Evolutionary conservation across 2,888 invertebrate genomes (phyloP), one percentile per base, ranked within the genome.

Genomic region (Meteorus cinctellus): DNA sequence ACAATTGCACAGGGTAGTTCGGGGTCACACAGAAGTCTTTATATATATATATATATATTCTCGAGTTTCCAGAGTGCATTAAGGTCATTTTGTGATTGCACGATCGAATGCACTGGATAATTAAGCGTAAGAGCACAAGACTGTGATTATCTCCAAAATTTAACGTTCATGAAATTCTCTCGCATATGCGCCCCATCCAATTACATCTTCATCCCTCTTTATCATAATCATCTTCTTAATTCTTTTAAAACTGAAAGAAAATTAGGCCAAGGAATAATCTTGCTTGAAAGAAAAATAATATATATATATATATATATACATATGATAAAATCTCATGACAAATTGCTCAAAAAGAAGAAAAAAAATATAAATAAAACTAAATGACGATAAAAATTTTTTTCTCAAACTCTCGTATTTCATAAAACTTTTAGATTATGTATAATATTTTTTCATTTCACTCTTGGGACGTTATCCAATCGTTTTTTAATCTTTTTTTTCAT

Each of bases 41-140:
- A 48, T 48, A 48, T 48, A 63, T n/a, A 34, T 63, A 34, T 2
- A 34, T 34, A 55, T 55, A 55, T 55, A 19, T 55, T 19, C 19
- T 19, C n/a, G 55, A 55, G 55, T 55, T 55, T 55, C 19, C 55
- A 6, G 55, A 55, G 55, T 55, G 19, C 19, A 63, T 63, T 34
- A 34, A 63, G n/a, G 29, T n/a, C 62, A n/a, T 62, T 62, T 62
- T 62, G 62, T 31, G 12, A 62, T 12, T 62, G 27, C 62, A 62
- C 62, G 62, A 62, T 62, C 31, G 62, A 62, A 29, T 62, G 62
- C 62, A 29, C 62, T 29, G 31, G 31, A 62, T 62, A 62, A 62
- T 62, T 62, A 62, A 62, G 12, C 62, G 31, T 12, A 62, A 29
- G n/a, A 62, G 10, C 31, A 62, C n/a, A 55, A 55, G 62, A 29